Conservation (phyloP, 2,113 vertebrate genomes). For the Recurvirostra avosetta region DNA sequence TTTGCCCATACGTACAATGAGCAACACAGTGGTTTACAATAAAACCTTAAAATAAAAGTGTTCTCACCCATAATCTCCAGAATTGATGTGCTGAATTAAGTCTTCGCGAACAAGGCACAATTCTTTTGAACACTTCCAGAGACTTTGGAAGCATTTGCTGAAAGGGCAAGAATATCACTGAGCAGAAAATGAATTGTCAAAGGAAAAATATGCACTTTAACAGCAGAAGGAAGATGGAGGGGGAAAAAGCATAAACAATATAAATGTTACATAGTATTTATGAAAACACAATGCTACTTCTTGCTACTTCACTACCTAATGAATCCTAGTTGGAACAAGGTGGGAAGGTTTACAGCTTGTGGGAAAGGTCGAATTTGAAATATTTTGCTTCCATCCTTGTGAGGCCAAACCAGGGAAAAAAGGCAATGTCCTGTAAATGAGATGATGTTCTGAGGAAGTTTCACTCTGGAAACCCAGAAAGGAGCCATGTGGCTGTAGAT, state of each 20-base stretch:
- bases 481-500: background rate
- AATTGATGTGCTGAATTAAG: slow-evolving; percentile 72
- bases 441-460: background rate
- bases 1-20: background rate
- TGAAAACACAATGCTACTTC: background rate
- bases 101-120: slow-evolving; percentile 68
- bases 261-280: background rate
- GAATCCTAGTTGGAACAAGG: background rate
- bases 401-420: background rate
- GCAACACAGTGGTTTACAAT: background rate
- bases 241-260: background rate
- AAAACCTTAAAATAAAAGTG: background rate
- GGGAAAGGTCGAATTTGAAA: background rate
- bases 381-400: background rate
- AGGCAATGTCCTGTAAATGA: background rate
- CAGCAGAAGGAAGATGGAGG: background rate
- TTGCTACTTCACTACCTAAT: background rate
- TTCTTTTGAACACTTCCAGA: slow-evolving; percentile 70
- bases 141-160: slow-evolving; percentile 67
- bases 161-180: slow-evolving; percentile 24
- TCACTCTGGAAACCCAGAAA: background rate
- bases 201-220: background rate
- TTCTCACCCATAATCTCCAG: slow-evolving; percentile 74
- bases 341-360: background rate
- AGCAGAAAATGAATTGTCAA: background rate